Evolutionary conservation across 2,888 invertebrate species (phyloP), one percentile per base, ranked within the genome.

Genomic region (Pteria penguin): DNA sequence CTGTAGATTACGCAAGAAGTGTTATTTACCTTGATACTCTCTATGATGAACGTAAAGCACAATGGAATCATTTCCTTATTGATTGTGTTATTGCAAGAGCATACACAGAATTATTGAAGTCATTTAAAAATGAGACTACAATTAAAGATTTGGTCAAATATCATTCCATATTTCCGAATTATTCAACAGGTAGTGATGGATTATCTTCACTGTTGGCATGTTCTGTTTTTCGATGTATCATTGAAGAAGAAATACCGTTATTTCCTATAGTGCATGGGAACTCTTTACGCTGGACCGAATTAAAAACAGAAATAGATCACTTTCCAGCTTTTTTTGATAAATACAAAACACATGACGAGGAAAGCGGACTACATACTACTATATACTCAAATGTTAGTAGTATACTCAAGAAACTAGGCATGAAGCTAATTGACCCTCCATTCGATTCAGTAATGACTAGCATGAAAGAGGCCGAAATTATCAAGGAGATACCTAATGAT

Each of bases 21-120:
- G 67, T 52, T 31, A 54, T 73, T 72, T 73, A 76, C 75, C 8
- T 60, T 32, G 70, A 66, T 62, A 54, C 67, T 52, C 77, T 82
- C n/a, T 76, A 81, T 0, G 60, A 18, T 2, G 24, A 29, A 5
- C 26, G 33, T 4, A 60, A 52, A 4, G 82, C 81, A n/a, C 24
- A 72, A 24, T 90, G 90, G 90, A 90, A 90, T 77, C 75, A 70
- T 29, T 52, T 76, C 14, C 70, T 89, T 11, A 55, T 87, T 5
- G 66, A 76, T 18, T 65, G 85, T 11, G 81, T 87, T 27, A 79
- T 89, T 45, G 83, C 84, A 2, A 85, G 83, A 18, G 83, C 85
- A 11, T 90, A 90, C 72, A 36, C 26, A 2, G 36, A 36, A 22
- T 45, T 63, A 18, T 18, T 63, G 8, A 27, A 22, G 0, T 33